These are phyloP conservation scores for Phylloscopus trochilus DNA, from an alignment of 2,113 vertebrate species.

Conservation along the genomic window DNA sequence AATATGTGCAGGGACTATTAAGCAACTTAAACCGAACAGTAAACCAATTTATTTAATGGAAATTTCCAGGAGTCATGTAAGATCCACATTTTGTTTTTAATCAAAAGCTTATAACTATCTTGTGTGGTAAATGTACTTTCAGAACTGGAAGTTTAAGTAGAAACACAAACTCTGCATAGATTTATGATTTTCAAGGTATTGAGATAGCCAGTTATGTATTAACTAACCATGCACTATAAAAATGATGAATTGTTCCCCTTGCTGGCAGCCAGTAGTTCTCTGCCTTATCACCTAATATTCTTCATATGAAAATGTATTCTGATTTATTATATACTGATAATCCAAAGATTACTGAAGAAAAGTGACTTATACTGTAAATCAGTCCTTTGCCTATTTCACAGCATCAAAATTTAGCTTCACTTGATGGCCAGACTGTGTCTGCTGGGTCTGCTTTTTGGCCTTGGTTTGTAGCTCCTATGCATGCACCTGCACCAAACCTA, in stretches of 20 bases:
- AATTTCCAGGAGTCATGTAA: background rate
- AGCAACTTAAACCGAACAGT: background rate
- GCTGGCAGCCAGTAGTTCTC: background rate
- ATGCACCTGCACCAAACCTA: background rate
- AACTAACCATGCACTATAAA: background rate
- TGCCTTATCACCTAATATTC: background rate
- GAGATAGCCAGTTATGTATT: background rate
- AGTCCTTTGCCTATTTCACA: background rate
- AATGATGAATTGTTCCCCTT: background rate
- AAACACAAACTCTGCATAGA: background rate
- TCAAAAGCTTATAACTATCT: background rate
- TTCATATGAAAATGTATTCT: background rate
- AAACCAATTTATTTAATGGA: background rate
- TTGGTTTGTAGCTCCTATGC: background rate
- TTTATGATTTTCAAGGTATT: background rate
- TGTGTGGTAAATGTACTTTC: background rate
- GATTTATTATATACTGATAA: background rate
- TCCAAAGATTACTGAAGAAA: background rate
- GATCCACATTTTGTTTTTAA: background rate
- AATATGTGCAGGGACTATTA: background rate
- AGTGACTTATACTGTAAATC: background rate
- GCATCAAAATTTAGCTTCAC: background rate
- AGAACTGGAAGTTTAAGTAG: background rate
- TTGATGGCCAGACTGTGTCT: background rate
- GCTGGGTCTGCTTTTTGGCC: background rate